Percentiles rank a stretch among this genome's conserved stretches.
phyloP scores from a whole-genome alignment of 2,113 vertebrate genomes.

The Electrona antarctica region DNA sequence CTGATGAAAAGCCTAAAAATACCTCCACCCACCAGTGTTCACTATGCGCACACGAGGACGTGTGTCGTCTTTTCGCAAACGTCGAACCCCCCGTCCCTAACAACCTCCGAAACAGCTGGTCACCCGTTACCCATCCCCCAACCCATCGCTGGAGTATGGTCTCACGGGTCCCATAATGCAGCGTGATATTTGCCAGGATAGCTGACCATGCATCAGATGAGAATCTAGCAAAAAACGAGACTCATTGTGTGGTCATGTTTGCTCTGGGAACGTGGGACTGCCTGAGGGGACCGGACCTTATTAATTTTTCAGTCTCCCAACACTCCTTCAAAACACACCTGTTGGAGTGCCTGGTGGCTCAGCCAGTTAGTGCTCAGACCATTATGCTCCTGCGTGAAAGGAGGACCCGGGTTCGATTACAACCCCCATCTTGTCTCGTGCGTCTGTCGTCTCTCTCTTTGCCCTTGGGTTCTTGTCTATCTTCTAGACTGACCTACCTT shows the following conservation, averaged over 20 bases:
- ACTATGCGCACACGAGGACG: conserved; percentile 18
- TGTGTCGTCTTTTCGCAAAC: not conserved
- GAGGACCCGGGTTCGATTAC: no score
- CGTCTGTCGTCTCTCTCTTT: no score
- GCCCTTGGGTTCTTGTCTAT: no score
- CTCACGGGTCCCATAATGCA: not conserved
- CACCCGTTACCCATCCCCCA: not conserved
- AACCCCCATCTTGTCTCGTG: no score
- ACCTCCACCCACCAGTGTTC: conserved; percentile 28
- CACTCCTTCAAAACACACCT: no score
- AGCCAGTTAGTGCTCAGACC: no score
- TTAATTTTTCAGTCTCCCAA: no score
- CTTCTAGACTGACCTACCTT: no score
- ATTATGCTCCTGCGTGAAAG: no score
- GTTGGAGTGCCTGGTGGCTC: no score
- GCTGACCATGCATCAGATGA: not conserved
- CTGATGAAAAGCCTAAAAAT: conserved; percentile 50
- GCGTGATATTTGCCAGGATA: not conserved
- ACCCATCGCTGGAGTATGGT: conserved; percentile 1
- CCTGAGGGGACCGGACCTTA: no score
- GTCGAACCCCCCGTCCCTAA: not conserved
- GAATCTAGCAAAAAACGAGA: not conserved
- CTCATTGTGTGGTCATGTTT: not conserved
- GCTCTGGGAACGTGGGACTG: not conserved
- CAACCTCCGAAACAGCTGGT: conserved; percentile 7